These are phyloP conservation scores for Thunnus albacares DNA, from an alignment of 2,797 vertebrate species.

Conservation along the genomic window DNA sequence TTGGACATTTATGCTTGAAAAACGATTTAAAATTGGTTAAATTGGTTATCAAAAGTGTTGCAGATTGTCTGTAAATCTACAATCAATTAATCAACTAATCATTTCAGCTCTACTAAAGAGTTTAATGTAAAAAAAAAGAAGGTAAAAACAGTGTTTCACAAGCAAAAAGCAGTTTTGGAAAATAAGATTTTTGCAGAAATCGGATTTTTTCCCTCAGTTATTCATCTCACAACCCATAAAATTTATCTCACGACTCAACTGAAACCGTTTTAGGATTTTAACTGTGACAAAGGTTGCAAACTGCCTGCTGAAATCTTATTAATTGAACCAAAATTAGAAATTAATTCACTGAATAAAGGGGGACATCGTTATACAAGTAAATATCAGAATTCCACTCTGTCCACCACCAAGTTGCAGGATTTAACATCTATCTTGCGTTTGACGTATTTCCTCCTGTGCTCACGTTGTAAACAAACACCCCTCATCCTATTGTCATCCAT, in stretches of 20 bases:
- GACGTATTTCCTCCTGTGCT: slow-evolving; percentile 36
- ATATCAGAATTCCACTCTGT: background rate
- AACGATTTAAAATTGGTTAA: too few relatives aligned
- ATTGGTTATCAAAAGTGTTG: too few relatives aligned
- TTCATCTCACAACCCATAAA: too few relatives aligned
- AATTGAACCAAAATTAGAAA: background rate
- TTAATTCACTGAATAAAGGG: background rate
- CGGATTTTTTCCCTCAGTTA: too few relatives aligned
- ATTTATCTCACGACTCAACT: too few relatives aligned
- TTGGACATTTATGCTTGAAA: background rate
- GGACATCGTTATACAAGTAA: background rate
- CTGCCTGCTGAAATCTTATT: too few relatives aligned
- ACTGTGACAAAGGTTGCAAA: too few relatives aligned
- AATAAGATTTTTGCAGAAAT: background rate
- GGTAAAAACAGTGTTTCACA: background rate
- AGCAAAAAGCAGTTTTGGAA: background rate
- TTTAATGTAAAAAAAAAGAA: too few relatives aligned
- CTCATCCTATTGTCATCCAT: slow-evolving; percentile 78
- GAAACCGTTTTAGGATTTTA: too few relatives aligned
- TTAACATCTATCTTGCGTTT: slow-evolving; percentile 6
- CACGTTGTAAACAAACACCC: slow-evolving; percentile 78
- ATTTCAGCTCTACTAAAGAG: background rate
- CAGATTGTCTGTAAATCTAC: too few relatives aligned
- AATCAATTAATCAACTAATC: background rate
- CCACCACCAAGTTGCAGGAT: background rate